Conservation (phyloP, 2,113 vertebrate genomes). For the Onychostoma macrolepis region DNA sequence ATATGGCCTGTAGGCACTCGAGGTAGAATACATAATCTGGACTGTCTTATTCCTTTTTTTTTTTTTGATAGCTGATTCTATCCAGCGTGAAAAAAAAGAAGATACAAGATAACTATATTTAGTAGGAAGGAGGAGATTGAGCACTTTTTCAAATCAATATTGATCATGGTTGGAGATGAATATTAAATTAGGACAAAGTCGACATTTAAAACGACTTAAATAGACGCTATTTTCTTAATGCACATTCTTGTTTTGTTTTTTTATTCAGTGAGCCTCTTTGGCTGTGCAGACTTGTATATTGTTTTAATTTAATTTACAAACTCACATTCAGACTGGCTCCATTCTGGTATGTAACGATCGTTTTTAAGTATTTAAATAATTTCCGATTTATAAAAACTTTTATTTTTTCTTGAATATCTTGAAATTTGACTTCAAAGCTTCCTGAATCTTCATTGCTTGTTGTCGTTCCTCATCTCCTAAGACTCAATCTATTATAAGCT, state of each 20-base stretch:
- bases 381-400: background rate
- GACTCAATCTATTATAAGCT: background rate
- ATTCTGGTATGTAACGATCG: background rate
- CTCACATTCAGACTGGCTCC: background rate
- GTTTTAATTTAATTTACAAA: background rate
- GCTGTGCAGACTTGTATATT: background rate
- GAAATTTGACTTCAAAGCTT: background rate
- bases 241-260: background rate
- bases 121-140: background rate
- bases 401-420: background rate
- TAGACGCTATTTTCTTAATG: background rate
- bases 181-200: background rate
- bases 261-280: background rate
- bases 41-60: background rate
- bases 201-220: background rate
- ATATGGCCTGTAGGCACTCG: background rate
- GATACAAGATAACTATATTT: background rate
- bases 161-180: background rate
- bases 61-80: conserved; percentile 17
- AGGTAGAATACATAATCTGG: background rate
- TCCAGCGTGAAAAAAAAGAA: background rate
- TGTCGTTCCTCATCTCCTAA: background rate
- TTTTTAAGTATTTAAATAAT: background rate
- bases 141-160: background rate
- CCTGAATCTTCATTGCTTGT: background rate